phyloP scores from a whole-genome alignment of 2,888 invertebrate species.

The Phorcus lineatus region DNA sequence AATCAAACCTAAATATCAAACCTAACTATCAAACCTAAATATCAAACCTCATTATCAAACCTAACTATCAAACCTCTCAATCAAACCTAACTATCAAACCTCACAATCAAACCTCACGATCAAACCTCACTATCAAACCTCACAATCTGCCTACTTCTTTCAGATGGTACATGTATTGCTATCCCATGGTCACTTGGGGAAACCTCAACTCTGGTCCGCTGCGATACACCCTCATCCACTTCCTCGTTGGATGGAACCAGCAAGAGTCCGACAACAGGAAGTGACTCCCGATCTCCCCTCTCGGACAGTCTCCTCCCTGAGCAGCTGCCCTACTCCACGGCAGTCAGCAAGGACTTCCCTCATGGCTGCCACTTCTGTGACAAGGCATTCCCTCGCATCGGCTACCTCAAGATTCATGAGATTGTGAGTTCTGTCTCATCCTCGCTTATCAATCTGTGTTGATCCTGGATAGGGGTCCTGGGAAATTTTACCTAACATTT shows the following conservation, averaged over 20 bases:
- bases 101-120: too few species aligned
- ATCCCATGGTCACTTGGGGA: constrained; percentile 32
- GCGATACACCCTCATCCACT: constrained; percentile 34
- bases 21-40: too few species aligned
- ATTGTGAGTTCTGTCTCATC: constrained; percentile 80
- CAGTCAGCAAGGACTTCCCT: constrained; percentile 85
- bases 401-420: constrained; percentile 92
- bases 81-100: too few species aligned
- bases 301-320: constrained; percentile 50
- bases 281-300: constrained; percentile 40
- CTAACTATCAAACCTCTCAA: too few species aligned
- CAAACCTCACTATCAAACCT: too few species aligned
- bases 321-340: constrained; percentile 81
- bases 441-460: too few species aligned
- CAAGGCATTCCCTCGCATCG: constrained; percentile 90
- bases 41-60: too few species aligned
- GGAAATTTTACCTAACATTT: too few species aligned
- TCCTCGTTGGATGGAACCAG: constrained; percentile 22
- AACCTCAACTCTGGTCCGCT: constrained; percentile 13
- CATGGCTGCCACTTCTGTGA: constrained; percentile 95
- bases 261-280: constrained; percentile 28
- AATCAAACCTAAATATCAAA: too few species aligned
- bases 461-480: too few species aligned
- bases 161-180: not conserved
- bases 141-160: not conserved